phyloP scores from a whole-genome alignment of 2,113 vertebrate species.

The Callipepla californica region DNA sequence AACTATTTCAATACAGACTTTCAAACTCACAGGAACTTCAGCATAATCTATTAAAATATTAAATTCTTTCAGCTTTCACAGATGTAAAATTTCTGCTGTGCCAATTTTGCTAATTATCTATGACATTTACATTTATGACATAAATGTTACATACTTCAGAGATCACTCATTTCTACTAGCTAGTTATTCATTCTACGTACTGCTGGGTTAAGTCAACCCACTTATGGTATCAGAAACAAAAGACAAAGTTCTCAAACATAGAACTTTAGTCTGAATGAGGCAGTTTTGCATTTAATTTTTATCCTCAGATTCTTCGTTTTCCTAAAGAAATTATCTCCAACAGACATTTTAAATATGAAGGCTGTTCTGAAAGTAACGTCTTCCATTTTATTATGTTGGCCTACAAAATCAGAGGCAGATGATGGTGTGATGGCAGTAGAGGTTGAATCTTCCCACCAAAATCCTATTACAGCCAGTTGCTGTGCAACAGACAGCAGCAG shows the following conservation, averaged over 20 bases:
- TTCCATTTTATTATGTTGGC: no score
- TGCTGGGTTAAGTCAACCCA: background rate
- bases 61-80: constrained; percentile 67
- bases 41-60: constrained; percentile 57
- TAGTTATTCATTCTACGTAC: background rate
- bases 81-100: constrained; percentile 8
- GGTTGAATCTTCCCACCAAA: no score
- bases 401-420: no score
- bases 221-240: background rate
- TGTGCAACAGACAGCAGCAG: no score
- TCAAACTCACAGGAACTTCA: constrained; percentile 25
- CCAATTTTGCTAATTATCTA: constrained; percentile 44
- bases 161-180: background rate
- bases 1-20: constrained; percentile 52
- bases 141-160: background rate
- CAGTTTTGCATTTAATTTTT: background rate
- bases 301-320: background rate
- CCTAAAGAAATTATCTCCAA: background rate
- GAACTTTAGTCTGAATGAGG: background rate
- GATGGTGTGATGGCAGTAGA: no score
- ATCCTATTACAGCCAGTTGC: no score
- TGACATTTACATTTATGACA: constrained; percentile 18
- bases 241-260: background rate
- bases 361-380: no score
- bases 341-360: background rate